Percentiles rank a stretch among this genome's conserved stretches.
Conservation (phyloP, 2,888 invertebrate genomes). For the Dicycla oo region DNA sequence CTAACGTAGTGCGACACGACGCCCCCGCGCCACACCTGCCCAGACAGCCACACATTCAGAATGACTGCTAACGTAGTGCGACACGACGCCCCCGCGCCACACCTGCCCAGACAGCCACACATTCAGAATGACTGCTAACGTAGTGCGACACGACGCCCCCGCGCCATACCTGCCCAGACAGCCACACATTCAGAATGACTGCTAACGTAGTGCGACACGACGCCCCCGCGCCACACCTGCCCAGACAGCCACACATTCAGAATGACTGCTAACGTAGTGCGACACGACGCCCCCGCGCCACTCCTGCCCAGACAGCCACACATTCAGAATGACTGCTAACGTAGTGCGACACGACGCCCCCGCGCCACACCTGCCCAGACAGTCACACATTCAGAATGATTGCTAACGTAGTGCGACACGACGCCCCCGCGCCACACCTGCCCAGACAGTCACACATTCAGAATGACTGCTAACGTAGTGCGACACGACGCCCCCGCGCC, state of each 20-base stretch:
- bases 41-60: too few species aligned
- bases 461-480: too few species aligned
- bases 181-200: too few species aligned
- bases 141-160: conserved; percentile 87
- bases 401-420: conserved; percentile 89
- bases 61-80: conserved; percentile 88
- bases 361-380: conserved; percentile 83
- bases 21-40: conserved; percentile 87
- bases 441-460: neutral
- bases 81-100: conserved; percentile 87
- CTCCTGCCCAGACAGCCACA: conserved; percentile 75
- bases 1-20: conserved; percentile 88
- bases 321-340: too few species aligned
- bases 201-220: conserved; percentile 88
- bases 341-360: conserved; percentile 87
- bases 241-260: neutral
- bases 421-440: conserved; percentile 87
- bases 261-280: too few species aligned
- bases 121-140: too few species aligned
- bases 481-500: conserved; percentile 88
- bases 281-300: conserved; percentile 88
- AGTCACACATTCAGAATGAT: too few species aligned
- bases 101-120: conserved; percentile 75
- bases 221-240: conserved; percentile 87
- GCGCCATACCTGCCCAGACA: conserved; percentile 82